phyloP scores from a whole-genome alignment of 2,113 vertebrate genomes.

The Candoia aspera region DNA sequence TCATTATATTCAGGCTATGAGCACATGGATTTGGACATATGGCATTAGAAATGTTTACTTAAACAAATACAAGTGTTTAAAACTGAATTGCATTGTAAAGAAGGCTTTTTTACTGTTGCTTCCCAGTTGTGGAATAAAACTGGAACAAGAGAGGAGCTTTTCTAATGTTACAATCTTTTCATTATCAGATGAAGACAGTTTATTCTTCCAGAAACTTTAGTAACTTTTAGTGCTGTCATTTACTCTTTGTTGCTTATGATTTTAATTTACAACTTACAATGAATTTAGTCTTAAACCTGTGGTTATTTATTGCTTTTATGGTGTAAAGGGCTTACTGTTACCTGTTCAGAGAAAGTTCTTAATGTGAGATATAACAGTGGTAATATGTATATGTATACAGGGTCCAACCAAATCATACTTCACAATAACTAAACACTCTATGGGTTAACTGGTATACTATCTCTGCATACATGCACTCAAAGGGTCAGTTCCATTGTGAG shows the following conservation, averaged over 20 bases:
- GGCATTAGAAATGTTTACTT: background rate
- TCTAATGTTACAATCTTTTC: background rate
- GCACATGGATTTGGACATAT: background rate
- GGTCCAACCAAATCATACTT: slow-evolving; percentile 21
- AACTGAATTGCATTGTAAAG: background rate
- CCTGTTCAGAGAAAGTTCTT: background rate
- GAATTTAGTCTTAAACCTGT: background rate
- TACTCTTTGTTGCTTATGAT: background rate
- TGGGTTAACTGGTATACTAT: background rate
- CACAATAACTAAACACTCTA: background rate
- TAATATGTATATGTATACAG: background rate
- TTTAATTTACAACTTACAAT: background rate
- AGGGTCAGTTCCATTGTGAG: background rate
- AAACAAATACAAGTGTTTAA: background rate
- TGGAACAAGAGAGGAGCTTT: background rate
- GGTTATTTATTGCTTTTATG: background rate
- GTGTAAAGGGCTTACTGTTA: background rate
- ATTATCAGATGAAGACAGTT: background rate
- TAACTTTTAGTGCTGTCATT: background rate
- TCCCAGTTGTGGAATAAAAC: no score
- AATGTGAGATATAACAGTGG: background rate
- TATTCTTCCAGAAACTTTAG: background rate
- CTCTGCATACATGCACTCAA: background rate
- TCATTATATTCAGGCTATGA: background rate
- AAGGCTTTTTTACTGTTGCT: no score